Evolutionary conservation across 2,797 vertebrate genomes (phyloP).

Genomic region (Sparidentex hasta): DNA sequence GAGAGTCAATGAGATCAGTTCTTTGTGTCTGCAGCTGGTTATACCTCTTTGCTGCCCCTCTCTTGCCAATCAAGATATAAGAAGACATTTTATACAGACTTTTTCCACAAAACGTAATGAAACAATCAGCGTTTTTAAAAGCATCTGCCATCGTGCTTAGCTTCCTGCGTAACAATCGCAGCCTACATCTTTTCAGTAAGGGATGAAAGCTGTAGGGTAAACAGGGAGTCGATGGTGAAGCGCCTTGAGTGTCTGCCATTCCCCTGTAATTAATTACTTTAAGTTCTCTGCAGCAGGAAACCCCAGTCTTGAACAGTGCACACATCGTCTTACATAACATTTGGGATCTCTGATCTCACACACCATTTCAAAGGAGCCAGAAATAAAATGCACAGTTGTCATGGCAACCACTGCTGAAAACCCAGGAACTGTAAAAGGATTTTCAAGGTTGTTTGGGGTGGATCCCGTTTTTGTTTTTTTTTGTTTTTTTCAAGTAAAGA

Average conservation of each 20-base stretch:
- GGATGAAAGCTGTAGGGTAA: constrained; percentile 53
- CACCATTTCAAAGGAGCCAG: constrained; percentile 82
- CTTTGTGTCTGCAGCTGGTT: constrained; percentile 20
- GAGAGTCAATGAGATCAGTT: constrained; percentile 11
- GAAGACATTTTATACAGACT: not conserved
- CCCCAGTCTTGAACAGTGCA: constrained; percentile 80
- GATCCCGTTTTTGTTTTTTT: constrained; percentile 61
- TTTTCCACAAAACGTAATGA: constrained; percentile 18
- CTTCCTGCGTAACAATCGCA: constrained; percentile 43
- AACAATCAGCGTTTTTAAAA: constrained; percentile 39
- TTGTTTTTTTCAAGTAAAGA: not conserved
- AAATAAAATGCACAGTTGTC: constrained; percentile 87
- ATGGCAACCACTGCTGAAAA: constrained; percentile 84
- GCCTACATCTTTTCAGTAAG: constrained; percentile 27
- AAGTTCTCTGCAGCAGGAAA: constrained; percentile 81
- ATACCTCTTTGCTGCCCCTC: not conserved
- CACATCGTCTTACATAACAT: constrained; percentile 82
- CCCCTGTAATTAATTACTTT: constrained; percentile 75
- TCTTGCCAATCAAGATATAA: not conserved
- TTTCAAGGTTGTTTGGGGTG: constrained; percentile 81
- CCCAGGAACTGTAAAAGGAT: constrained; percentile 78
- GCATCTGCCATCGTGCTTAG: constrained; percentile 18
- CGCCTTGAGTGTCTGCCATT: constrained; percentile 47
- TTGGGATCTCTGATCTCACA: constrained; percentile 80
- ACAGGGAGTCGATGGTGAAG: constrained; percentile 28